These are phyloP conservation scores for Gymnoscopelus braueri DNA, from an alignment of 2,797 vertebrate species.

Conservation along the genomic window DNA sequence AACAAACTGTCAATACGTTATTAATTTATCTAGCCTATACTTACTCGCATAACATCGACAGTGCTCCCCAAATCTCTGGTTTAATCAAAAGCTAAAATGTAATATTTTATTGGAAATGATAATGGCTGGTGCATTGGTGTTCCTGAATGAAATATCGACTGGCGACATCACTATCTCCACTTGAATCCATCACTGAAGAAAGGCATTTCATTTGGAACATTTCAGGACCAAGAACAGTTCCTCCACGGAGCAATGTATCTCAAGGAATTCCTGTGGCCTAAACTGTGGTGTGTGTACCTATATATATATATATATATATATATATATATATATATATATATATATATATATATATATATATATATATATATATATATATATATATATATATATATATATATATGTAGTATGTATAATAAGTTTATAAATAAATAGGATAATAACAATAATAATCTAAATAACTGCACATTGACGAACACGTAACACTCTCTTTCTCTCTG, in stretches of 20 bases:
- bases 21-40: slow-evolving; percentile 33
- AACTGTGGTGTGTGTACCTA: not conserved
- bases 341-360: too few species aligned
- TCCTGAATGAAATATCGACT: slow-evolving; percentile 60
- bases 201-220: too few species aligned
- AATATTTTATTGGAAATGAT: slow-evolving; percentile 63
- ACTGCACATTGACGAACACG: too few species aligned
- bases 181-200: not conserved
- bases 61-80: slow-evolving; percentile 36
- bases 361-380: too few species aligned
- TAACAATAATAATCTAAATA: too few species aligned
- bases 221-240: slow-evolving; percentile 26
- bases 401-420: too few species aligned
- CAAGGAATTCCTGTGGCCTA: not conserved
- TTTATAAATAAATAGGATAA: too few species aligned
- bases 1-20: slow-evolving; percentile 21
- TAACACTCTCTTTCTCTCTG: not conserved
- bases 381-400: too few species aligned
- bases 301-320: too few species aligned
- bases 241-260: not conserved
- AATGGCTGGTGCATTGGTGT: slow-evolving; percentile 45
- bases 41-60: not conserved
- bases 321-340: too few species aligned
- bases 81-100: slow-evolving; percentile 63
- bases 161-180: not conserved